A percentile compares a stretch with the other conserved stretches of the same genome.
These are phyloP conservation scores for Micromys minutus DNA, from an alignment of 2,113 vertebrate genomes.

Conservation along the genomic window DNA sequence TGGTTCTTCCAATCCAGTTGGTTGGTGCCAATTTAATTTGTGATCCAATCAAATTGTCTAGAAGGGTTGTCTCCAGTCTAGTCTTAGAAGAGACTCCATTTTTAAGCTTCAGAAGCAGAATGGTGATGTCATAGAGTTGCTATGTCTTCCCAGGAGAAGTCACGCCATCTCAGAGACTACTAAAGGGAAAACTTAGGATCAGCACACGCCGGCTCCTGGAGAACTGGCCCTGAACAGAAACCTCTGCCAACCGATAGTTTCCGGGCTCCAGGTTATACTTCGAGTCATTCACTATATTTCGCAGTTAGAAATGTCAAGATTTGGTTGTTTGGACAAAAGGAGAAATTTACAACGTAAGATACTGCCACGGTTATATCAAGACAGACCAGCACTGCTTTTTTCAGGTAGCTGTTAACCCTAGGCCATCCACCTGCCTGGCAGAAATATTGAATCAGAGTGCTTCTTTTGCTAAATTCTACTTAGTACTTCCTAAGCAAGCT, in stretches of 20 bases:
- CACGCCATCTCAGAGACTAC: too few relatives aligned
- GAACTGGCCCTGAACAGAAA: neutral
- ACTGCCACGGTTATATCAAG: neutral
- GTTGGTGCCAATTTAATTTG: neutral
- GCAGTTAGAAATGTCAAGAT: neutral
- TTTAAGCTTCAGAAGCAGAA: slow-evolving; percentile 26
- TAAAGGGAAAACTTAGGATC: neutral
- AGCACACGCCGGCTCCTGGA: neutral
- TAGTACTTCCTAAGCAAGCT: neutral
- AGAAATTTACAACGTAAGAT: neutral
- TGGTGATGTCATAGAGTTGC: neutral
- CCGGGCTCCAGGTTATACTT: neutral
- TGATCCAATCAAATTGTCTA: neutral
- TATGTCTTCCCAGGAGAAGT: neutral
- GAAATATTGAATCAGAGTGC: neutral
- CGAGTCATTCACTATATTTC: neutral
- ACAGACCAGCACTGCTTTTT: neutral
- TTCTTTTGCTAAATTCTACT: neutral
- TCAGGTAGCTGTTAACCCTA: neutral
- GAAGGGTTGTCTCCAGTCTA: neutral
- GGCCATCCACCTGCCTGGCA: neutral
- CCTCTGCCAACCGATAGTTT: neutral
- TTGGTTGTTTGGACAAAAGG: neutral
- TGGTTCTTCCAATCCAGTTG: neutral
- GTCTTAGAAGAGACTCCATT: neutral